phyloP scores from a whole-genome alignment of 2,797 vertebrate species.

The Hylomyscus alleni region DNA sequence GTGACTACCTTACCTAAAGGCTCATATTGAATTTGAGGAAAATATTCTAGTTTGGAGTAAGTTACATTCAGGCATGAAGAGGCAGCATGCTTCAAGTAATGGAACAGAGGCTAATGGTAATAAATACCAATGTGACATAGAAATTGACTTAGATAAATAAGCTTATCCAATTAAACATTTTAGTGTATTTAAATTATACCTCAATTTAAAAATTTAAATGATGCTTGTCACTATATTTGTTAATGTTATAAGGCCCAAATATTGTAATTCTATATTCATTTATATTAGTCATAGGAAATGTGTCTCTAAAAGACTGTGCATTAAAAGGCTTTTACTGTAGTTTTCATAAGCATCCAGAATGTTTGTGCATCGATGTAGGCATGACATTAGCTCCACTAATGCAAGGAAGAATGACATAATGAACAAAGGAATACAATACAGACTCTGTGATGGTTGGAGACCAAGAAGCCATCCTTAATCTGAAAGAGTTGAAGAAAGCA shows the following conservation, averaged over 20 bases:
- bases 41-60: not conserved
- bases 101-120: not conserved
- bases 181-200: not conserved
- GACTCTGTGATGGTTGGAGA: not conserved
- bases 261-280: not conserved
- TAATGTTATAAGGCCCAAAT: not conserved
- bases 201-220: constrained; percentile 2
- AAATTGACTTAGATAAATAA: not conserved
- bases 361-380: not conserved
- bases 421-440: not conserved
- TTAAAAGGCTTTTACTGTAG: not conserved
- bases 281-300: not conserved
- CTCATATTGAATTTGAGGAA: not conserved
- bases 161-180: not conserved
- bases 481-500: not conserved
- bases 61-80: not conserved
- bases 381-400: not conserved
- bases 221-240: not conserved
- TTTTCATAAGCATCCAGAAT: not conserved
- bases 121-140: not conserved
- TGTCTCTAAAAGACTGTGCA: not conserved
- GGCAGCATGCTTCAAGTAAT: not conserved
- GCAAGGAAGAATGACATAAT: not conserved
- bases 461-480: not conserved
- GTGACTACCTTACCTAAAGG: not conserved